phyloP scores from a whole-genome alignment of 1,140 invertebrate species.

The Drosophila sulfurigaster region DNA sequence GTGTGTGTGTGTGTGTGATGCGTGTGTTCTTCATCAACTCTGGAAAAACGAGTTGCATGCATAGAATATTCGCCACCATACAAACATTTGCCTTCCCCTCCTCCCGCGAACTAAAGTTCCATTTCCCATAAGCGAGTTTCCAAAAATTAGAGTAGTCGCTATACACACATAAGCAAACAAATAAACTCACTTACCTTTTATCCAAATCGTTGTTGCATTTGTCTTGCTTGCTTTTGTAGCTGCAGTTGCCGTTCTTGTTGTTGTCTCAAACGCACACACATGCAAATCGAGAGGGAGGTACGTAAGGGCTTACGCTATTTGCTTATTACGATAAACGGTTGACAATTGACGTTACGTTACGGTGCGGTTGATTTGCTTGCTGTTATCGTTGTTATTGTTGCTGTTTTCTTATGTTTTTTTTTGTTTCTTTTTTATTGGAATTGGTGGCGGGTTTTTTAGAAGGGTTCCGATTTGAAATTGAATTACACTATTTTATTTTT shows the following conservation, averaged over 20 bases:
- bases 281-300: constrained; percentile 8
- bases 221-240: constrained; percentile 8
- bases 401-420: constrained; percentile 22
- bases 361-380: constrained; percentile 29
- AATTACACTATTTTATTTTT: constrained; percentile 68
- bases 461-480: constrained; percentile 68
- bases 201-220: constrained; percentile 32
- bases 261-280: constrained; percentile 28
- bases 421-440: neutral
- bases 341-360: constrained; percentile 24
- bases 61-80: constrained; percentile 61
- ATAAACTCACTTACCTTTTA: constrained; percentile 43
- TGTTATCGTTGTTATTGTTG: constrained; percentile 18
- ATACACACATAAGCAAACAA: too few species aligned
- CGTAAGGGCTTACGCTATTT: constrained; percentile 30
- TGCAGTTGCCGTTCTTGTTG: constrained; percentile 16
- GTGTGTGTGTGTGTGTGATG: constrained; percentile 25
- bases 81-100: constrained; percentile 17
- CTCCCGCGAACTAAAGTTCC: neutral
- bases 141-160: constrained; percentile 4
- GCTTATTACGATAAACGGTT: constrained; percentile 20
- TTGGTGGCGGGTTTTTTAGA: constrained; percentile 45
- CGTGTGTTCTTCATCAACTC: constrained; percentile 33
- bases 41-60: constrained; percentile 69
- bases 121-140: constrained; percentile 9